Conservation (phyloP, 2,797 vertebrate genomes). For the Peromyscus attwateri region DNA sequence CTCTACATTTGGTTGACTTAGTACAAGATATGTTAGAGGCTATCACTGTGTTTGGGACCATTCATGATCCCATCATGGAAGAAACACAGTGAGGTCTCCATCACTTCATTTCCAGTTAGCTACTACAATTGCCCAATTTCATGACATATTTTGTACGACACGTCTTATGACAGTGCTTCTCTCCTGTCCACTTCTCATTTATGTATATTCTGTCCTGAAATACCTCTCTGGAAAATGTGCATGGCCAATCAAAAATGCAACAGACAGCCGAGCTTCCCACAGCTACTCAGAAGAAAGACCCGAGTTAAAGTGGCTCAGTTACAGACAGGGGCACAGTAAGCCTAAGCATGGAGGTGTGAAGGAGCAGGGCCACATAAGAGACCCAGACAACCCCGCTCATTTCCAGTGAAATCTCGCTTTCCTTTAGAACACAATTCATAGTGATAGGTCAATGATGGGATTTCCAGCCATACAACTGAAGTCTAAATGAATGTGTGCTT, state of each 20-base stretch:
- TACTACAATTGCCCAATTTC: slow-evolving; percentile 73
- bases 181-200: slow-evolving; percentile 36
- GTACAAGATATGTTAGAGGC: slow-evolving; percentile 73
- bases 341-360: slow-evolving; percentile 70
- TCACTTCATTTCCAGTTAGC: slow-evolving; percentile 72
- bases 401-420: slow-evolving; percentile 64
- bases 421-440: slow-evolving; percentile 24
- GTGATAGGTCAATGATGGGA: slow-evolving; percentile 71
- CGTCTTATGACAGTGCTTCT: background rate
- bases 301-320: slow-evolving; percentile 78
- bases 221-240: slow-evolving; percentile 29
- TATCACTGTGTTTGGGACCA: slow-evolving; percentile 72
- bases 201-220: background rate
- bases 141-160: slow-evolving; percentile 72
- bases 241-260: slow-evolving; percentile 8
- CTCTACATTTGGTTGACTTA: slow-evolving; percentile 75
- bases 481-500: slow-evolving; percentile 71
- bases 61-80: slow-evolving; percentile 5
- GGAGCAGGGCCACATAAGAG: slow-evolving; percentile 72
- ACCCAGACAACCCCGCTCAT: background rate
- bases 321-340: slow-evolving; percentile 48
- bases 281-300: slow-evolving; percentile 16
- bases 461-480: slow-evolving; percentile 77
- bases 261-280: background rate
- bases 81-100: slow-evolving; percentile 76